Percentiles rank a stretch among this genome's conserved stretches.
These are phyloP conservation scores for Enteromius viviparus DNA, from an alignment of 2,797 vertebrate species.

Conservation along the genomic window DNA sequence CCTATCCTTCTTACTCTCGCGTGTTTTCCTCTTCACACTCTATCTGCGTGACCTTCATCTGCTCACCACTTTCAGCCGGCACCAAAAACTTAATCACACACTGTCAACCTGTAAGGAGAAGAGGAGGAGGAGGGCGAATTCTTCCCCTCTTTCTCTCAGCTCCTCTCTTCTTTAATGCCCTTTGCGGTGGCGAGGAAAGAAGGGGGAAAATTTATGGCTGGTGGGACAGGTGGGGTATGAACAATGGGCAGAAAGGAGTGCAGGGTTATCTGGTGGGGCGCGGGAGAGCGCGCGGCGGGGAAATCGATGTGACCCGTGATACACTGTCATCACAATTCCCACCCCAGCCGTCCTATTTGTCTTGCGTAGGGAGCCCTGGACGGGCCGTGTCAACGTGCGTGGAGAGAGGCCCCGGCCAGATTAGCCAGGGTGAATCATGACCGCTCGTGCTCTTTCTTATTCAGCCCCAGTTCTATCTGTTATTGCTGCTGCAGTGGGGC, in stretches of 20 bases:
- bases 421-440: conserved; percentile 89
- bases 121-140: conserved; percentile 72
- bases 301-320: conserved; percentile 91
- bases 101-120: conserved; percentile 70
- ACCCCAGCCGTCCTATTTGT: conserved; percentile 87
- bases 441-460: conserved; percentile 27
- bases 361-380: conserved; percentile 81
- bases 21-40: conserved; percentile 58
- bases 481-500: conserved; percentile 32
- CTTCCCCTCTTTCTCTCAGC: conserved; percentile 11
- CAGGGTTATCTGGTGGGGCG: conserved; percentile 85
- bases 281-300: conserved; percentile 61
- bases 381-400: conserved; percentile 50
- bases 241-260: conserved; percentile 85
- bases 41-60: conserved; percentile 82
- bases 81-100: conserved; percentile 86
- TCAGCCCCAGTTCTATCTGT: conserved; percentile 27
- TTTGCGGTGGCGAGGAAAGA: conserved; percentile 66
- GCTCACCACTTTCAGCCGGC: conserved; percentile 79
- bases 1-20: conserved; percentile 41
- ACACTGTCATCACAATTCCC: conserved; percentile 84
- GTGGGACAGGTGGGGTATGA: conserved; percentile 85
- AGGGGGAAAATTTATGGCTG: conserved; percentile 76
- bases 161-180: conserved; percentile 80
- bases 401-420: conserved; percentile 81